Evolutionary conservation across 2,113 vertebrate species (phyloP).

Genomic region (Cinclus mexicanus): DNA sequence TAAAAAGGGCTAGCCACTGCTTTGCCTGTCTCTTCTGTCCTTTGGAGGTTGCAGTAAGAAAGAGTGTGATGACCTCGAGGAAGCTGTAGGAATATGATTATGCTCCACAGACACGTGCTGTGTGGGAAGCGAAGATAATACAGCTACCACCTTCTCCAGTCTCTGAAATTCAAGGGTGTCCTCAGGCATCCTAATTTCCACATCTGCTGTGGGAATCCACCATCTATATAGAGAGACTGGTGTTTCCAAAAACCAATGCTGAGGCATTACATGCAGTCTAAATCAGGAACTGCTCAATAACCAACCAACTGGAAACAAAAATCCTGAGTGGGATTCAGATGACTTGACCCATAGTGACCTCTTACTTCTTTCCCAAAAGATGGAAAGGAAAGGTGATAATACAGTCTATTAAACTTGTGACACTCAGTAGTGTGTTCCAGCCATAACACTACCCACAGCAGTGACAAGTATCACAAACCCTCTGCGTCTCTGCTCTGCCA

Average conservation of each 20-base stretch:
- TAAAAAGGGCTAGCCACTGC: background rate
- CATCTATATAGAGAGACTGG: background rate
- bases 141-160: background rate
- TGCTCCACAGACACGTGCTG: fast-evolving
- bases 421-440: background rate
- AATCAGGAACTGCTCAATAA: background rate
- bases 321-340: background rate
- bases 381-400: background rate
- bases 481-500: background rate
- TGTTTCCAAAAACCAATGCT: background rate
- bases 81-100: background rate
- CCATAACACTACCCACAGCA: background rate
- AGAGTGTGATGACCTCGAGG: background rate
- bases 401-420: background rate
- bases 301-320: background rate
- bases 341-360: background rate
- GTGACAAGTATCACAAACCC: background rate
- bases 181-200: background rate
- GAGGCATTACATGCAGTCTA: background rate
- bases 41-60: background rate
- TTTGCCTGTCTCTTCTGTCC: background rate
- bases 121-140: background rate
- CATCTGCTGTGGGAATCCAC: background rate
- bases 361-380: background rate
- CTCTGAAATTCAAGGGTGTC: background rate